These are phyloP conservation scores for Lophius piscatorius DNA, from an alignment of 2,113 vertebrate species.

Conservation along the genomic window DNA sequence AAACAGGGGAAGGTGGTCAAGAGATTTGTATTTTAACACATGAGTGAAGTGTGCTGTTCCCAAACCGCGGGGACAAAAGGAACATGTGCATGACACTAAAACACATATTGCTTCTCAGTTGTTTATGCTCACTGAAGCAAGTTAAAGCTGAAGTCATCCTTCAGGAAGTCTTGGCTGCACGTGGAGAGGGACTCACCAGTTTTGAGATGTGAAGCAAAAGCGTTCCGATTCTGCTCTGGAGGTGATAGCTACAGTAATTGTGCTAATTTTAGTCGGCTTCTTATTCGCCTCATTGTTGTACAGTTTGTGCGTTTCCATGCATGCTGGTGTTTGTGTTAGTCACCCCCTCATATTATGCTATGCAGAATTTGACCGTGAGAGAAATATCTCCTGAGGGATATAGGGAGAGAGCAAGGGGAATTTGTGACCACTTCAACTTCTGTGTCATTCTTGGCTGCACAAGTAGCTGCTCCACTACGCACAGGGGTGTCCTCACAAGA, in stretches of 20 bases:
- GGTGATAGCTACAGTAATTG: constrained; percentile 58
- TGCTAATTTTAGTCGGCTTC: constrained; percentile 65
- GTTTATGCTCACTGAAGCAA: constrained; percentile 44
- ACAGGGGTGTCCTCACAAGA: constrained; percentile 47
- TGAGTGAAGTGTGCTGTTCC: constrained; percentile 43
- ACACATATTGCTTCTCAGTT: constrained; percentile 16
- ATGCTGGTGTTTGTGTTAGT: constrained; percentile 33
- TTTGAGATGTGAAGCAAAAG: constrained; percentile 60
- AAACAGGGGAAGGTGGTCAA: constrained; percentile 43
- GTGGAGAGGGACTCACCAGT: constrained; percentile 31
- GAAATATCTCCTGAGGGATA: constrained; percentile 68
- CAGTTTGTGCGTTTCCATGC: constrained; percentile 43
- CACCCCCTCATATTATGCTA: constrained; percentile 65
- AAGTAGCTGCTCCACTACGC: constrained; percentile 57
- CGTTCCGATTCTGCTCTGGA: constrained; percentile 49
- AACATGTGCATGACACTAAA: constrained; percentile 15
- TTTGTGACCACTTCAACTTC: constrained; percentile 75
- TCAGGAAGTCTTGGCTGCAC: constrained; percentile 34
- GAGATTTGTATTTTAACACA: constrained; percentile 45
- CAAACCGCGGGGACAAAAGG: not conserved
- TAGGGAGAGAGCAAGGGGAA: constrained; percentile 60
- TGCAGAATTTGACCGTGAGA: constrained; percentile 74
- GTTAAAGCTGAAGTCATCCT: constrained; percentile 36
- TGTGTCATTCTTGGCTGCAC: constrained; percentile 77
- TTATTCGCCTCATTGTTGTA: constrained; percentile 52